These are phyloP conservation scores for Ceratina australensis DNA, from an alignment of 1,140 invertebrate species.

Conservation along the genomic window DNA sequence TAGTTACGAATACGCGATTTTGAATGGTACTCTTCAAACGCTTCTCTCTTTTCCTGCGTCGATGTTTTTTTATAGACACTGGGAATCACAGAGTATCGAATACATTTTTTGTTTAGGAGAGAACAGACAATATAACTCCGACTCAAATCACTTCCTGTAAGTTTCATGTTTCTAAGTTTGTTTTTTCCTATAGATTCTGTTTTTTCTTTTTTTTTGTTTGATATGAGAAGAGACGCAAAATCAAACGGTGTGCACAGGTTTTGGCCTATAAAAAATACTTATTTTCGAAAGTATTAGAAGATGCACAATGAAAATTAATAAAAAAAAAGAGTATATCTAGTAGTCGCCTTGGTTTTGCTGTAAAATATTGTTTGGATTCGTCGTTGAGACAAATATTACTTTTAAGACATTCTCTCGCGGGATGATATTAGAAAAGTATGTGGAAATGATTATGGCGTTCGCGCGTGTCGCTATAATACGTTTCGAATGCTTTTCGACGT, in stretches of 20 bases:
- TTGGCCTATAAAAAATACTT: slow-evolving; percentile 32
- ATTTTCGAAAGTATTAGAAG: slow-evolving; percentile 32
- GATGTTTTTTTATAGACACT: too few species aligned
- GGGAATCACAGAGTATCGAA: too few species aligned
- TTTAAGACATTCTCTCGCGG: background rate
- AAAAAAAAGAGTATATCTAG: background rate
- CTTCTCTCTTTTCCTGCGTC: slow-evolving; percentile 20
- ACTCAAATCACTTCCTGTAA: too few species aligned
- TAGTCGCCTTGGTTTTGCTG: slow-evolving; percentile 10
- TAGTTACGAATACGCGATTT: slow-evolving; percentile 3
- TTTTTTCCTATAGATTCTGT: slow-evolving; percentile 20
- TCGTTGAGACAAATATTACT: slow-evolving; percentile 13
- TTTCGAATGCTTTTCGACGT: slow-evolving; percentile 29
- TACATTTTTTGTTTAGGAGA: too few species aligned
- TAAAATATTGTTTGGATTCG: background rate
- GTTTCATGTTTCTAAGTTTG: too few species aligned
- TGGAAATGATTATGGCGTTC: background rate
- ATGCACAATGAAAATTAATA: slow-evolving; percentile 9
- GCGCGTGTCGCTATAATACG: background rate
- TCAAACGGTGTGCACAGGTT: slow-evolving; percentile 17
- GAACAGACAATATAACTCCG: too few species aligned
- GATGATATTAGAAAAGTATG: background rate
- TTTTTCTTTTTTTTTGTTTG: slow-evolving; percentile 23
- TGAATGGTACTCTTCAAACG: slow-evolving; percentile 23
- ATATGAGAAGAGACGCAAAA: slow-evolving; percentile 11